Evolutionary conservation across 2,797 vertebrate species (phyloP).

Genomic region (Gadopsis marmoratus): DNA sequence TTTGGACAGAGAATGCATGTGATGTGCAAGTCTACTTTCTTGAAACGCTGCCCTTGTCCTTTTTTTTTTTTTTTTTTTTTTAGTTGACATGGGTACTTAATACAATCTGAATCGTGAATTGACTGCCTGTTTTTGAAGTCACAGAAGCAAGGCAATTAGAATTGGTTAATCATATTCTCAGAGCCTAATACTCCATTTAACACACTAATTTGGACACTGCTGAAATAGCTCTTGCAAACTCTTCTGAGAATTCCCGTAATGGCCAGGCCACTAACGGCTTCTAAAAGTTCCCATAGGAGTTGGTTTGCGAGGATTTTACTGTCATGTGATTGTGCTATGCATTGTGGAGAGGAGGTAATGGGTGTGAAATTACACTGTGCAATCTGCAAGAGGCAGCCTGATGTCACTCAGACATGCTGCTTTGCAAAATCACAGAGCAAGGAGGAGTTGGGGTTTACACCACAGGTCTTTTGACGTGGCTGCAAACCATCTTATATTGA

Average conservation of each 20-base stretch:
- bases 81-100: constrained; percentile 23
- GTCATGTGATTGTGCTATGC: constrained; percentile 76
- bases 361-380: constrained; percentile 81
- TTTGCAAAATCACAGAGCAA: constrained; percentile 35
- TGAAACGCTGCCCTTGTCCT: constrained; percentile 21
- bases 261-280: constrained; percentile 71
- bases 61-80: constrained; percentile 9
- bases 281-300: constrained; percentile 77
- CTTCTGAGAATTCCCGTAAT: constrained; percentile 78
- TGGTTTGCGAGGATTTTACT: constrained; percentile 73
- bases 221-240: constrained; percentile 76
- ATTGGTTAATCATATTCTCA: constrained; percentile 79
- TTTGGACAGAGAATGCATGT: constrained; percentile 36
- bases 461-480: constrained; percentile 7
- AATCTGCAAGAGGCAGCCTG: constrained; percentile 66
- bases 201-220: constrained; percentile 74
- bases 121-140: constrained; percentile 69
- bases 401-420: constrained; percentile 54
- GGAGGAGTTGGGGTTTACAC: constrained; percentile 24
- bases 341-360: constrained; percentile 80
- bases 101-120: constrained; percentile 31
- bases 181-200: constrained; percentile 81
- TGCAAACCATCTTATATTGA: constrained; percentile 18
- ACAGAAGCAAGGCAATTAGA: constrained; percentile 72
- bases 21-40: constrained; percentile 3